Percentiles rank a stretch among this genome's conserved stretches.
Conservation (phyloP, 1,140 invertebrate genomes). For the Pantala flavescens region DNA sequence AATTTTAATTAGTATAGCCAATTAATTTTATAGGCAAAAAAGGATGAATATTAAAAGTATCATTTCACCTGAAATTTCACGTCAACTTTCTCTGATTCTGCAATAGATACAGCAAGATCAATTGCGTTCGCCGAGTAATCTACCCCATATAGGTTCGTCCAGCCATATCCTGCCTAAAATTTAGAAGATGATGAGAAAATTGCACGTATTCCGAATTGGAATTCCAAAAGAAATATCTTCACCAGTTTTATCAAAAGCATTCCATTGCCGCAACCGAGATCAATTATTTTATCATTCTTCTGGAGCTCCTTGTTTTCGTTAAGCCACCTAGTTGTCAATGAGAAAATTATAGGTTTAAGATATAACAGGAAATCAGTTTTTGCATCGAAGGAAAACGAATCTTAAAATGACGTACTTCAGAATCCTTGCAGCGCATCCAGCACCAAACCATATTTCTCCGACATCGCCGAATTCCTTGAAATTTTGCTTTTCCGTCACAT, state of each 20-base stretch:
- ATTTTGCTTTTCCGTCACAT: slow-evolving; percentile 68
- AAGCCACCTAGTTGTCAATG: neutral
- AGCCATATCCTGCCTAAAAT: slow-evolving; percentile 52
- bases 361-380: neutral
- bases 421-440: slow-evolving; percentile 62
- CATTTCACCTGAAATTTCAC: neutral
- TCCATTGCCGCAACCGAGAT: slow-evolving; percentile 78
- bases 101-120: slow-evolving; percentile 55
- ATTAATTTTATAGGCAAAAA: too few relatives aligned
- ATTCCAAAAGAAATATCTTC: slow-evolving; percentile 18
- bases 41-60: too few relatives aligned
- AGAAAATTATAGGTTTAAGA: neutral
- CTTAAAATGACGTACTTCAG: slow-evolving; percentile 42
- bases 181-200: slow-evolving; percentile 19
- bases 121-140: slow-evolving; percentile 78
- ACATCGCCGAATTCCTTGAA: slow-evolving; percentile 74
- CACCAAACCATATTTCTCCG: slow-evolving; percentile 90
- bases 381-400: slow-evolving; percentile 32
- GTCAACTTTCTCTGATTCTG: slow-evolving; percentile 32
- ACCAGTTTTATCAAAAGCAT: slow-evolving; percentile 67
- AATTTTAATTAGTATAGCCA: too few relatives aligned
- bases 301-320: neutral
- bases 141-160: slow-evolving; percentile 60
- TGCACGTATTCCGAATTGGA: neutral
- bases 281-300: slow-evolving; percentile 30